phyloP scores from a whole-genome alignment of 1,140 invertebrate species.

The Heliothis subflexa region DNA sequence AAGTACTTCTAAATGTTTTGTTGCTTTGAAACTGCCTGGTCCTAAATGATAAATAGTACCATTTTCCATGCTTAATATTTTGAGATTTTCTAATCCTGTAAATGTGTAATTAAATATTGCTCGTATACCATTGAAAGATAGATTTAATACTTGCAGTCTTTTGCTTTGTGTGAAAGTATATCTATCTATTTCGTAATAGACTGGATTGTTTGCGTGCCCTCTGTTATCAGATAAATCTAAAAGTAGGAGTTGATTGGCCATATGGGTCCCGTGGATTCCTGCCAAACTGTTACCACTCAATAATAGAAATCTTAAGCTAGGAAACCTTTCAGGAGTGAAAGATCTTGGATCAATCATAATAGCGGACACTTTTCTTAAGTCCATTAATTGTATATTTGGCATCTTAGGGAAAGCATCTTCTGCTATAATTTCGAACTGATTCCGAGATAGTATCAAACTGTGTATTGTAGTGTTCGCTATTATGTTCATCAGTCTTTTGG shows the following conservation, averaged over 20 bases:
- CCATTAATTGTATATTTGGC: conserved; percentile 82
- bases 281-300: conserved; percentile 84
- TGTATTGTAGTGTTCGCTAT: conserved; percentile 84
- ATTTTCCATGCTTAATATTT: conserved; percentile 84
- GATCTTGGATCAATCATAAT: conserved; percentile 70
- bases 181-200: conserved; percentile 81
- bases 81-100: conserved; percentile 78
- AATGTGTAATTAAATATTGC: conserved; percentile 83
- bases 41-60: conserved; percentile 83
- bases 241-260: conserved; percentile 78
- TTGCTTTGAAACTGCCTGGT: conserved; percentile 74
- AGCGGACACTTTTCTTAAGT: conserved; percentile 79
- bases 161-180: conserved; percentile 70
- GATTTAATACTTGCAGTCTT: conserved; percentile 72
- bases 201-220: conserved; percentile 69
- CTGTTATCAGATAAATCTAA: conserved; percentile 85
- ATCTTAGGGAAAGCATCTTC: conserved; percentile 84
- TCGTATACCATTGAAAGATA: conserved; percentile 84
- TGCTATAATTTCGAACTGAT: conserved; percentile 85
- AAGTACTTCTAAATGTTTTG: conserved; percentile 81
- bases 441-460: conserved; percentile 82
- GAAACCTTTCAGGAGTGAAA: conserved; percentile 75
- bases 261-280: conserved; percentile 78
- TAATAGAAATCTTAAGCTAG: conserved; percentile 81
- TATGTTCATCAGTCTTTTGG: conserved; percentile 76